Conservation (phyloP, 2,797 vertebrate genomes). For the Clarias fuscus region DNA sequence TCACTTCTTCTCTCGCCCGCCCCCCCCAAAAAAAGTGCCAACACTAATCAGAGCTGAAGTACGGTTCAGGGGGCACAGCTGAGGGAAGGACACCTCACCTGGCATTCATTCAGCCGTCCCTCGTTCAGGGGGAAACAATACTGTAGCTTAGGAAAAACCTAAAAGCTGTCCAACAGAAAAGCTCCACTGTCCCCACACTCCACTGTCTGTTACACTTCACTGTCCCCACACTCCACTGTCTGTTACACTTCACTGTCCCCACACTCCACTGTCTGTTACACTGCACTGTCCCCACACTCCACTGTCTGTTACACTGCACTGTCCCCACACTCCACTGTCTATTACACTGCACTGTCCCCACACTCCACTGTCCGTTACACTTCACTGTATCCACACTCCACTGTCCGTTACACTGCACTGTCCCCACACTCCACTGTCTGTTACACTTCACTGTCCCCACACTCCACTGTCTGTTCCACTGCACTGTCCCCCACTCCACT, state of each 20-base stretch:
- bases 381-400: no score
- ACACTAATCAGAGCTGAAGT: slow-evolving; percentile 63
- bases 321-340: not conserved
- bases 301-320: not conserved
- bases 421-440: no score
- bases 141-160: not conserved
- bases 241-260: not conserved
- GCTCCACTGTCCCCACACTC: not conserved
- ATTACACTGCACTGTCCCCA: not conserved
- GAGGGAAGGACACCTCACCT: slow-evolving; percentile 65
- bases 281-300: no score
- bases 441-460: no score
- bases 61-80: slow-evolving; percentile 57
- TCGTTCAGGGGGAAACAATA: slow-evolving; percentile 57
- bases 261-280: no score
- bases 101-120: slow-evolving; percentile 60
- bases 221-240: not conserved
- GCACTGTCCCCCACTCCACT: no score
- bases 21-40: slow-evolving; percentile 52
- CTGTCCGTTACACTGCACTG: no score
- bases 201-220: not conserved
- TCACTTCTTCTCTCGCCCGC: slow-evolving; percentile 58
- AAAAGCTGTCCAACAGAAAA: not conserved
- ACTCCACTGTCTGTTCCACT: no score
- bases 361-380: not conserved